Evolutionary conservation across 1,140 invertebrate genomes (phyloP).

Genomic region (Hesperophylax magnus): DNA sequence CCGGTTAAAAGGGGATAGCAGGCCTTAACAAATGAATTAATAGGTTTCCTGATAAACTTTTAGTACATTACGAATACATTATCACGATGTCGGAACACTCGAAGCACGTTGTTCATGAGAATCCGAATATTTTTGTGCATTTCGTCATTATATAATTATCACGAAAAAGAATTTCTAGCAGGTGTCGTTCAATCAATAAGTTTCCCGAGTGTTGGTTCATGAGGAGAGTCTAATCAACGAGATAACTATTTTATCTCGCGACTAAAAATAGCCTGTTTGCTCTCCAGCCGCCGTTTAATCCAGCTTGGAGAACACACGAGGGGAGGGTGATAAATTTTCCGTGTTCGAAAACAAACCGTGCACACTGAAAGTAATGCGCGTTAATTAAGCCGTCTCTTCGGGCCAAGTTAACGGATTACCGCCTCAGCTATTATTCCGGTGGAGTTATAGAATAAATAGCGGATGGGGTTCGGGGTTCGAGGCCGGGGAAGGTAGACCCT

Average conservation of each 20-base stretch:
- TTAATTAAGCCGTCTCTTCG: constrained; percentile 34
- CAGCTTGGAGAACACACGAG: not conserved
- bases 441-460: not conserved
- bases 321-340: not conserved
- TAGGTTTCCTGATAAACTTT: too few species aligned
- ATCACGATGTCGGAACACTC: too few species aligned
- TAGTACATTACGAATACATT: too few species aligned
- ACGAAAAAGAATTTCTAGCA: not conserved
- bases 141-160: too few species aligned
- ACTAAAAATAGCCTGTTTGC: not conserved
- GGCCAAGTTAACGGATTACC: constrained; percentile 22
- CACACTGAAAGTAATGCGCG: not conserved
- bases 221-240: not conserved
- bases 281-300: not conserved
- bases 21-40: too few species aligned
- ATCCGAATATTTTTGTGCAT: too few species aligned
- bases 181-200: not conserved
- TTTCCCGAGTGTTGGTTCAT: not conserved
- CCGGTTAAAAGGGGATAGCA: too few species aligned
- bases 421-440: not conserved
- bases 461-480: too few species aligned
- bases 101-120: too few species aligned
- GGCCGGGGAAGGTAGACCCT: too few species aligned
- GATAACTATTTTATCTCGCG: not conserved
- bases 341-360: constrained; percentile 18